Base-by-base conservation (phyloP, 2,888 invertebrate species). In the Diadegma fenestrale region DNA sequence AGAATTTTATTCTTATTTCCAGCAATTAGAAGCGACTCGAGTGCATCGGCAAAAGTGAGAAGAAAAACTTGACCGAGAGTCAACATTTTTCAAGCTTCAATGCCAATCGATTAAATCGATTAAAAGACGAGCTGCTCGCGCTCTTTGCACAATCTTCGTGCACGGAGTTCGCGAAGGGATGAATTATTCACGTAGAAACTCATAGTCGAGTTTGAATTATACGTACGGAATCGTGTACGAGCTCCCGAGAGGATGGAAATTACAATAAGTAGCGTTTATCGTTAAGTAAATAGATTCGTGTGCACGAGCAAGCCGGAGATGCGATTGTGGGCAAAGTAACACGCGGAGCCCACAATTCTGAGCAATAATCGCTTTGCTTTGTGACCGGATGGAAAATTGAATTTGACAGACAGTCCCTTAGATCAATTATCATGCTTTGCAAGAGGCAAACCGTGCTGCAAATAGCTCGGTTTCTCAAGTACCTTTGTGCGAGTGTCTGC, bases 361-460 rank as follows among this genome's bases (percentile, higher is more conserved):
- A 83, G 80, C 83, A 89, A 87, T 87, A 88, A 87, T 87, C 84
- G 80, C 71, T 86, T 72, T 80, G 81, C 81, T 75, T 85, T 89
- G 86, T 85, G 85, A 83, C 86, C 80, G 81, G 81, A 87, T 85
- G 87, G 88, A 89, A 90, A 89, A 90, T 87, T 87, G 69, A 88
- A 88, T 89, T 87, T 79, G 86, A 88, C 80, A 86, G 86, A 83
- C 82, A 37, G 37, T 48, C 48, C 86, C 85, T 87, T 79, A 86
- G 87, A 88, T 89, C 89, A 91, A 89, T 91, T 91, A 90, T 79
- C 79, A 85, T 76, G 79, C 75, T 80, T 80, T 79, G 82, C 64
- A 33, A n/a, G 79, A 41, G 71, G 7, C 51, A 43, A 43, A 87
- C 86, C 71, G 63, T n/a, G 63, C 68, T 58, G 80, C 69, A 85